Conservation (phyloP, 2,113 vertebrate species). For the Oreotrochilus melanogaster region DNA sequence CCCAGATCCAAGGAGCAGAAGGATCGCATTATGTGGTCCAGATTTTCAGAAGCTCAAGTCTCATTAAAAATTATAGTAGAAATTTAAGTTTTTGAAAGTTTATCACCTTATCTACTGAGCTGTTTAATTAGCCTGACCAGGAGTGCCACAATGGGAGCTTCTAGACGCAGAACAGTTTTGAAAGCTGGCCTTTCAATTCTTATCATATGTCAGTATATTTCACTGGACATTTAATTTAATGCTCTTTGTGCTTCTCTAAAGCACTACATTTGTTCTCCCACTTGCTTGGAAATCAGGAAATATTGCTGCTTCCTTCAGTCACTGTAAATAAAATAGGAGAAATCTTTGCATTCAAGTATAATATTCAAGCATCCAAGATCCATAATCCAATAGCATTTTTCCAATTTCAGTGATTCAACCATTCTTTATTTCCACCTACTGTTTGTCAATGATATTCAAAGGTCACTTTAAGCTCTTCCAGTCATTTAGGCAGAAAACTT, state of each 20-base stretch:
- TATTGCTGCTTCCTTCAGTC: background rate
- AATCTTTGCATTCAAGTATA: background rate
- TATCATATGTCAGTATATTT: background rate
- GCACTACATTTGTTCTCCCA: background rate
- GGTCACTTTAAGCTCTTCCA: background rate
- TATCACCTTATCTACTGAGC: background rate
- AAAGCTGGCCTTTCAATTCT: background rate
- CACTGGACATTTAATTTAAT: background rate
- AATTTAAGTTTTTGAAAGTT: background rate
- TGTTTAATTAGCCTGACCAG: background rate
- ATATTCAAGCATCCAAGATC: background rate
- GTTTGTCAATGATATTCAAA: background rate
- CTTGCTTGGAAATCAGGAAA: background rate
- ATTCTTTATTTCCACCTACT: background rate
- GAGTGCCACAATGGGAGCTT: background rate
- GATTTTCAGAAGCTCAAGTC: background rate
- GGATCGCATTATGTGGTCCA: background rate
- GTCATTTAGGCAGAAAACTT: background rate
- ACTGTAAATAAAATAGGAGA: background rate
- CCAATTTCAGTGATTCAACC: background rate
- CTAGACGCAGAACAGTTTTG: background rate
- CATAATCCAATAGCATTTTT: background rate
- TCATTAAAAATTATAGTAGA: background rate
- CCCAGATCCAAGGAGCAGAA: background rate
- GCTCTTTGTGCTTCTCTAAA: background rate